Percentiles rank a stretch among this genome's conserved stretches.
These are phyloP conservation scores for Sturmia bella DNA, from an alignment of 2,888 invertebrate genomes.

Conservation along the genomic window DNA sequence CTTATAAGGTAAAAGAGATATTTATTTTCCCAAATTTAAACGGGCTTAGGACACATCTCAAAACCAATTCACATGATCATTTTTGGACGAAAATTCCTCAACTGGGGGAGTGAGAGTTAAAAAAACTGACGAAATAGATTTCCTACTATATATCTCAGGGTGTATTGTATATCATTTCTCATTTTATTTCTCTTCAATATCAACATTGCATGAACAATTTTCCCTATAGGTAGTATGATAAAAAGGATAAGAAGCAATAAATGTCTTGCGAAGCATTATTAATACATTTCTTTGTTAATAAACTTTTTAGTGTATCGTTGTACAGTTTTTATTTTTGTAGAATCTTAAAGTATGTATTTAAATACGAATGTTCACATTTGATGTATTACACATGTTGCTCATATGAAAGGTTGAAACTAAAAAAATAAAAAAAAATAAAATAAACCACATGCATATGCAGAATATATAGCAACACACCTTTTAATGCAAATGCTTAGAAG, in stretches of 20 bases:
- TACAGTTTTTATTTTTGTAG: background rate
- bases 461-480: slow-evolving; percentile 54
- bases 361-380: background rate
- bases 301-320: background rate
- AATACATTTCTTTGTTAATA: slow-evolving; percentile 37
- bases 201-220: slow-evolving; percentile 5
- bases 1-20: too few species aligned
- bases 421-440: background rate
- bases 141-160: too few species aligned
- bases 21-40: too few species aligned
- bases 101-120: too few species aligned
- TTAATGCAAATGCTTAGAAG: slow-evolving; percentile 31
- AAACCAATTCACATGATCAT: too few species aligned
- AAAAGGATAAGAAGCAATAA: slow-evolving; percentile 67
- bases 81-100: too few species aligned
- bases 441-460: slow-evolving; percentile 54
- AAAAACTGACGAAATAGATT: too few species aligned
- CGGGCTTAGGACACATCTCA: too few species aligned
- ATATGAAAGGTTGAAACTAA: slow-evolving; percentile 21
- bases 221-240: slow-evolving; percentile 46
- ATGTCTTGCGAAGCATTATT: slow-evolving; percentile 64
- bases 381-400: slow-evolving; percentile 60
- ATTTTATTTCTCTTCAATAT: slow-evolving; percentile 22
- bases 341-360: background rate
- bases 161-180: background rate